These are phyloP conservation scores for Caenorhabditis inopinata DNA, from an alignment of 1,140 invertebrate genomes.

Conservation along the genomic window DNA sequence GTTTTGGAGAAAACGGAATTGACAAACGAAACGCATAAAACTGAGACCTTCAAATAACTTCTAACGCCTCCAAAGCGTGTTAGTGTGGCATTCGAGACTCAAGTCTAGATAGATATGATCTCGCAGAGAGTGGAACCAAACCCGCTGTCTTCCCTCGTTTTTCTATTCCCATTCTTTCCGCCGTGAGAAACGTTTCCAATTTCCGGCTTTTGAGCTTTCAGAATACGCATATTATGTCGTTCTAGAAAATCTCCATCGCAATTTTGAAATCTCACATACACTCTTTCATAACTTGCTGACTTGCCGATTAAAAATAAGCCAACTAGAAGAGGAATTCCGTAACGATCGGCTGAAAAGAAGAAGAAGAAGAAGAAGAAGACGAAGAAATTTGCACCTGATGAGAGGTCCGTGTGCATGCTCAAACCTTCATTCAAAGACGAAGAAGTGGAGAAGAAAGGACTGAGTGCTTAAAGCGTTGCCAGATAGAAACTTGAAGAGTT, in stretches of 20 bases:
- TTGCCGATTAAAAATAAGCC: too few species aligned
- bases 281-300: too few species aligned
- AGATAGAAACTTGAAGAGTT: not conserved
- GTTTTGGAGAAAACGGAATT: not conserved
- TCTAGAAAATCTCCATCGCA: not conserved
- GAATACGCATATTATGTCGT: not conserved
- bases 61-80: not conserved
- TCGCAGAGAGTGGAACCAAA: not conserved
- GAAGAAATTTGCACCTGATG: too few species aligned
- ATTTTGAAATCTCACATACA: too few species aligned
- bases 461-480: not conserved
- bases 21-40: not conserved
- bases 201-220: not conserved
- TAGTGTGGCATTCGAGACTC: not conserved
- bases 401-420: not conserved
- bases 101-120: constrained; percentile 33
- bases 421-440: not conserved
- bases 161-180: too few species aligned
- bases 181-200: constrained; percentile 32
- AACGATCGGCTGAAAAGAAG: not conserved
- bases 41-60: constrained; percentile 18
- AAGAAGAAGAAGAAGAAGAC: not conserved
- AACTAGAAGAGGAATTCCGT: too few species aligned
- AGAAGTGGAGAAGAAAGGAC: not conserved
- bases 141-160: not conserved